These are phyloP conservation scores for Diabrotica virgifera DNA, from an alignment of 1,140 invertebrate species.

Conservation along the genomic window DNA sequence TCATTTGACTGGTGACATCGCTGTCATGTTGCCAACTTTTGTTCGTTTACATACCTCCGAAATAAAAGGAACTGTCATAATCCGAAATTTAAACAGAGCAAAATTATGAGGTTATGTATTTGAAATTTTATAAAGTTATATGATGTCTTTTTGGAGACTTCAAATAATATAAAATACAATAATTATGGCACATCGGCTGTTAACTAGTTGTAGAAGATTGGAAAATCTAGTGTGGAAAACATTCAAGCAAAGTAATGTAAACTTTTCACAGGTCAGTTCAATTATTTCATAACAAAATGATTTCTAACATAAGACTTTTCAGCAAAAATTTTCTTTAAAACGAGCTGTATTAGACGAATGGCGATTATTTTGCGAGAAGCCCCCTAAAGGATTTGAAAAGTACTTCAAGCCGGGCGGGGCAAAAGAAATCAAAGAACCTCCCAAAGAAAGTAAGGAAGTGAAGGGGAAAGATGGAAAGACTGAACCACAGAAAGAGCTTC, in stretches of 20 bases:
- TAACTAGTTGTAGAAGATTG: slow-evolving; percentile 44
- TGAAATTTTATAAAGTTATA: slow-evolving; percentile 9
- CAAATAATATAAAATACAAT: slow-evolving; percentile 17
- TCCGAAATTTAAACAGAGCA: neutral
- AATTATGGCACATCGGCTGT: slow-evolving; percentile 48
- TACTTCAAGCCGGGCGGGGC: slow-evolving; percentile 67
- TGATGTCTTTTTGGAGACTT: slow-evolving; percentile 13
- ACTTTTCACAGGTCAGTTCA: slow-evolving; percentile 35
- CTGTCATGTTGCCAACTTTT: too few species aligned
- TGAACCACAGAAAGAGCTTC: slow-evolving; percentile 41
- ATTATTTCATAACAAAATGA: slow-evolving; percentile 27
- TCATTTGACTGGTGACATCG: too few species aligned
- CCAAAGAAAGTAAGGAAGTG: slow-evolving; percentile 51
- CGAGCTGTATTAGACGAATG: slow-evolving; percentile 52
- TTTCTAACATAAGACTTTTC: slow-evolving; percentile 25
- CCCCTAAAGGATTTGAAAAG: slow-evolving; percentile 90
- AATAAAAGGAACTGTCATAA: too few species aligned
- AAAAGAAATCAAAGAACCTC: slow-evolving; percentile 36
- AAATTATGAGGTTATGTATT: neutral
- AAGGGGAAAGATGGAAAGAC: slow-evolving; percentile 47
- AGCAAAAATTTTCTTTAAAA: slow-evolving; percentile 45
- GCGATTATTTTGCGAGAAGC: slow-evolving; percentile 63
- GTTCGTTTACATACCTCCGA: too few species aligned
- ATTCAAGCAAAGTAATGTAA: slow-evolving; percentile 38
- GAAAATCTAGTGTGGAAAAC: slow-evolving; percentile 47